A percentile compares a stretch with the other conserved stretches of the same genome.
phyloP scores from a whole-genome alignment of 2,113 vertebrate genomes.

The Pygoscelis antarcticus region DNA sequence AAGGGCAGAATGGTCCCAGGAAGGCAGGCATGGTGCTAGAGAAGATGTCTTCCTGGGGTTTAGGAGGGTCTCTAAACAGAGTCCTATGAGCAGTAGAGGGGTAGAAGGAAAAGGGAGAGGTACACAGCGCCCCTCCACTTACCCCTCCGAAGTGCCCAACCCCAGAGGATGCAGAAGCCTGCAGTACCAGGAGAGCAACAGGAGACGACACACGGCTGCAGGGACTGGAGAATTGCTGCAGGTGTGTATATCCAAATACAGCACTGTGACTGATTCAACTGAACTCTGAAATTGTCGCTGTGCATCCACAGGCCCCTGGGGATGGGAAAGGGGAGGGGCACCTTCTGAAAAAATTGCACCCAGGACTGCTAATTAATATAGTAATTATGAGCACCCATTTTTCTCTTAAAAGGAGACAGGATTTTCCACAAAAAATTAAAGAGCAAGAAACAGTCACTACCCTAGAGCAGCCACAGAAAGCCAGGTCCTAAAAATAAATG shows the following conservation, averaged over 20 bases:
- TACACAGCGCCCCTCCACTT: background rate
- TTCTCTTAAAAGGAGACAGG: background rate
- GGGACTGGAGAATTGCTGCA: background rate
- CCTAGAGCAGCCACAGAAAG: background rate
- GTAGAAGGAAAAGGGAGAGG: background rate
- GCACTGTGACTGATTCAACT: background rate
- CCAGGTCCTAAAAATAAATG: background rate
- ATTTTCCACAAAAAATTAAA: background rate
- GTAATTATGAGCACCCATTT: background rate
- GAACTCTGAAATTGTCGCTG: background rate
- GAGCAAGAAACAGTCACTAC: background rate
- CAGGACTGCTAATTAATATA: background rate
- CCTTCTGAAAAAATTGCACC: background rate
- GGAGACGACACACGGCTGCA: fast-evolving
- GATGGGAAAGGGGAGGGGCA: background rate
- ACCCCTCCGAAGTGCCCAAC: fast-evolving
- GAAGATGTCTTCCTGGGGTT: background rate
- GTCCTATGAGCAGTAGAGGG: background rate
- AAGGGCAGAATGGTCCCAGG: background rate
- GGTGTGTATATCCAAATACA: background rate
- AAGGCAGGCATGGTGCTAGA: background rate
- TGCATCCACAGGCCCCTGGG: background rate
- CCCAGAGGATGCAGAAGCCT: background rate
- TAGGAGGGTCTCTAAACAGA: background rate
- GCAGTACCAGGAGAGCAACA: background rate